Percentiles rank a stretch among this genome's conserved stretches.
phyloP scores from a whole-genome alignment of 30 jellyfish, hydroid and myxozoan species.

The Aurelia sp. region DNA sequence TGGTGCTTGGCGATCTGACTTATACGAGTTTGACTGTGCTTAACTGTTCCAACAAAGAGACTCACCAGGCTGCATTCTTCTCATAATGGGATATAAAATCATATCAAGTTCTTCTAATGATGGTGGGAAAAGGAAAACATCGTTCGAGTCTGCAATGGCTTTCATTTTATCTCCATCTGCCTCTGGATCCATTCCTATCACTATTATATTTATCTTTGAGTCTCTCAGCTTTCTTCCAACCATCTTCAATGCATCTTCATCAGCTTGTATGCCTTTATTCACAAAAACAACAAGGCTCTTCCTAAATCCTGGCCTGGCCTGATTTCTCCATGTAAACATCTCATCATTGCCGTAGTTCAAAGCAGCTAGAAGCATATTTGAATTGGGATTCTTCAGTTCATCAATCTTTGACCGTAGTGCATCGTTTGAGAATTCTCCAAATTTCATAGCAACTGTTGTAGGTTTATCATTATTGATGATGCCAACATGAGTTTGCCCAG shows the following conservation, averaged over 20 bases:
- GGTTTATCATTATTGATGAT: constrained; percentile 49
- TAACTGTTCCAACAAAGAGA: too few relatives aligned
- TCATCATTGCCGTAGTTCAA: constrained; percentile 45
- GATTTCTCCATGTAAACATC: constrained; percentile 60
- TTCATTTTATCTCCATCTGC: constrained; percentile 19
- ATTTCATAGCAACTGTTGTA: constrained; percentile 53
- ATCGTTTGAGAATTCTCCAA: constrained; percentile 58
- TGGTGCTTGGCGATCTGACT: too few relatives aligned
- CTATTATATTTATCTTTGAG: constrained; percentile 62
- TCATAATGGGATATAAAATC: constrained; percentile 60
- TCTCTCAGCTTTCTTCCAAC: constrained; percentile 46
- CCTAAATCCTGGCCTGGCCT: constrained; percentile 82
- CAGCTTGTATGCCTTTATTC: constrained; percentile 51
- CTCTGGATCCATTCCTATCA: constrained; percentile 64
- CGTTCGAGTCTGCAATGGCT: constrained; percentile 54
- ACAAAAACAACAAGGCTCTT: constrained; percentile 86
- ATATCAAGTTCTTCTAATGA: constrained; percentile 64
- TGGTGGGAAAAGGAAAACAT: constrained; percentile 88
- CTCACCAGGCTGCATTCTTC: constrained; percentile 71
- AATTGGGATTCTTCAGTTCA: background rate
- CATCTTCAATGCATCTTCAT: constrained; percentile 29
- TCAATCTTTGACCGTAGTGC: constrained; percentile 7
- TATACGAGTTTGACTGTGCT: too few relatives aligned
- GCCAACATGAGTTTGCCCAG: constrained; percentile 81
- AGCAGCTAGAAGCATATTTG: constrained; percentile 28